Percentiles rank a stretch among this genome's conserved stretches.
phyloP scores from a whole-genome alignment of 2,888 invertebrate species.

The Mantis religiosa region DNA sequence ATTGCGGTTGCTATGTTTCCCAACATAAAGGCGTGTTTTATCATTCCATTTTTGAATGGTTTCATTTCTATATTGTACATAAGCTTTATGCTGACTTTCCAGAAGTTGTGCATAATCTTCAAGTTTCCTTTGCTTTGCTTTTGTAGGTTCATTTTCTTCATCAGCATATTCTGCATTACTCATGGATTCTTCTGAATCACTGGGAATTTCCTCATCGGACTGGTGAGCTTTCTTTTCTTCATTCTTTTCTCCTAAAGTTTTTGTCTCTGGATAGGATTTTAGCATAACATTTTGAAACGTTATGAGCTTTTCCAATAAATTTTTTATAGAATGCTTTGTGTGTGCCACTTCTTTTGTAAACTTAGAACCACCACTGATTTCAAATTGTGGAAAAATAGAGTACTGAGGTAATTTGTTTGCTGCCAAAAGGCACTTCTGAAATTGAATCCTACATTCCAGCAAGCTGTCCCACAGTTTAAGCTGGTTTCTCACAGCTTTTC shows the following conservation, averaged over 20 bases:
- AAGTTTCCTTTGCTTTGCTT: conserved; percentile 52
- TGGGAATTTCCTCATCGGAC: conserved; percentile 41
- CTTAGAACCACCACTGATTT: conserved; percentile 45
- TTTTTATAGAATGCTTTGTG: conserved; percentile 53
- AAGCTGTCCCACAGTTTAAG: conserved; percentile 73
- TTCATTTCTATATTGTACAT: conserved; percentile 66
- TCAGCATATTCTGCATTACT: background rate
- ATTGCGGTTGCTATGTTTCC: conserved; percentile 59
- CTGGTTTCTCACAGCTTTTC: conserved; percentile 40
- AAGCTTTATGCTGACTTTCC: conserved; percentile 54
- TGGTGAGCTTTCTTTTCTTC: conserved; percentile 52
- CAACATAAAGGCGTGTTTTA: conserved; percentile 72
- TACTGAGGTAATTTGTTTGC: conserved; percentile 76
- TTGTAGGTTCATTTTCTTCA: conserved; percentile 33
- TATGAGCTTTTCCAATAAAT: conserved; percentile 53
- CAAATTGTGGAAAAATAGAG: conserved; percentile 50
- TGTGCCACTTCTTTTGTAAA: conserved; percentile 51
- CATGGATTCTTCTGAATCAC: conserved; percentile 33
- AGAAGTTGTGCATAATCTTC: conserved; percentile 58
- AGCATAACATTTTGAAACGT: conserved; percentile 41
- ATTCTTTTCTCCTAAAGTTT: conserved; percentile 44
- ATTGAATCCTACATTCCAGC: conserved; percentile 79
- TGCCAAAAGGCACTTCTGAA: conserved; percentile 73
- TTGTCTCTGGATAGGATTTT: conserved; percentile 58
- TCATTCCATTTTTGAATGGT: conserved; percentile 94